phyloP scores from a whole-genome alignment of 2,797 vertebrate genomes.

The Manis crassicaudata region DNA sequence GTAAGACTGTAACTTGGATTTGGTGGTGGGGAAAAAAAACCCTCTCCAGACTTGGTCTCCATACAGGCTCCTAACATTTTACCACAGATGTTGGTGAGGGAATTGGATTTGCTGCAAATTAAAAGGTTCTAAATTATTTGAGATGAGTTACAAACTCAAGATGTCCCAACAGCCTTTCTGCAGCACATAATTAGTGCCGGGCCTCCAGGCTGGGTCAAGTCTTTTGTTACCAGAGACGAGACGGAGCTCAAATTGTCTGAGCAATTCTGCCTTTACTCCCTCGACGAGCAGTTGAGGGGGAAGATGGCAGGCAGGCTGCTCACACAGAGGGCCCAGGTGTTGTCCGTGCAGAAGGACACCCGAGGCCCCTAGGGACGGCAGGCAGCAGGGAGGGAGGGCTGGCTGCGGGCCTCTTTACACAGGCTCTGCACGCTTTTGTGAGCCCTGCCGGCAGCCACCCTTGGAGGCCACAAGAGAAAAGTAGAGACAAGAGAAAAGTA shows the following conservation, averaged over 20 bases:
- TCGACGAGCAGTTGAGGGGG: neutral
- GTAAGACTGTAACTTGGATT: conserved; percentile 79
- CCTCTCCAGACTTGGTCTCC: neutral
- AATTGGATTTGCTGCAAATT: conserved; percentile 62
- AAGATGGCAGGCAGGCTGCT: neutral
- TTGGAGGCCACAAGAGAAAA: neutral
- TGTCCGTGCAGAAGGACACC: neutral
- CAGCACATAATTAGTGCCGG: neutral
- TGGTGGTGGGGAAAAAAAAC: conserved; percentile 54
- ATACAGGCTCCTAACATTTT: conserved; percentile 23
- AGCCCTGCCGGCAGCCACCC: neutral
- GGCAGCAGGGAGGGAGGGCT: neutral
- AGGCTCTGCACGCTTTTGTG: neutral
- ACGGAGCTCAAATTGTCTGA: neutral
- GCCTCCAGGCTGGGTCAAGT: neutral
- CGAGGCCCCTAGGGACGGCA: neutral
- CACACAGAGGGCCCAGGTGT: neutral
- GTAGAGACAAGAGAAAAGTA: neutral
- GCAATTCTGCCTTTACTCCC: neutral
- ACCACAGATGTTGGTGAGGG: conserved; percentile 67
- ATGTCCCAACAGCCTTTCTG: conserved; percentile 52
- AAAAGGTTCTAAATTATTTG: conserved; percentile 62
- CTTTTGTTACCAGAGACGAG: neutral
- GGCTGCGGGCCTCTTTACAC: neutral
- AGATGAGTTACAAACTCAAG: conserved; percentile 72